Percentiles rank a stretch among this genome's conserved stretches.
Evolutionary conservation across 2,888 invertebrate species (phyloP).

Genomic region (Balanococcus diminutus): DNA sequence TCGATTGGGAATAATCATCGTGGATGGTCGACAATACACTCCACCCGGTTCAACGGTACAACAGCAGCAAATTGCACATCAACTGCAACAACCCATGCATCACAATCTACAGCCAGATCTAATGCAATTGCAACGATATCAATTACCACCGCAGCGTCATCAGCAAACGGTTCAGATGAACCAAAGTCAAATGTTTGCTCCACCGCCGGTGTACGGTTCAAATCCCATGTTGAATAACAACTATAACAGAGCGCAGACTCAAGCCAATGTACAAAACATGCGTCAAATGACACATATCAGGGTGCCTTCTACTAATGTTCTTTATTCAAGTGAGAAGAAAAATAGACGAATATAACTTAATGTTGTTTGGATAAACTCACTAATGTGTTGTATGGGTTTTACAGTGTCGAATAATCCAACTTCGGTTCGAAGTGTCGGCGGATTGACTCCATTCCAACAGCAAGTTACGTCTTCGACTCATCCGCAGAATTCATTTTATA

Average conservation of each 20-base stretch:
- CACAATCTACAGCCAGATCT: background rate
- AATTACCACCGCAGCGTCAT: background rate
- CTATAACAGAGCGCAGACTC: background rate
- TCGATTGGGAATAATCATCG: constrained; percentile 79
- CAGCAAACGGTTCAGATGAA: background rate
- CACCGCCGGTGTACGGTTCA: constrained; percentile 18
- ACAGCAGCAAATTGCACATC: constrained; percentile 34
- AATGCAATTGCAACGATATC: background rate
- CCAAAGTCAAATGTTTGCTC: background rate
- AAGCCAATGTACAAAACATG: constrained; percentile 1
- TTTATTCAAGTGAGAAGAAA: background rate
- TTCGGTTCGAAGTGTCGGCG: background rate
- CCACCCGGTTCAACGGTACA: background rate
- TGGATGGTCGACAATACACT: constrained; percentile 77
- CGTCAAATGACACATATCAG: background rate
- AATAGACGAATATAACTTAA: too few species aligned
- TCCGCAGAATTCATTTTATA: constrained; percentile 64
- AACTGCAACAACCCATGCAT: constrained; percentile 15
- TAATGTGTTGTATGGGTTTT: background rate
- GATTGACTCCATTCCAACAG: constrained; percentile 63
- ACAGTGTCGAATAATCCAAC: constrained; percentile 3
- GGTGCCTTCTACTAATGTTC: background rate
- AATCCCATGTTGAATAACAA: constrained; percentile 8
- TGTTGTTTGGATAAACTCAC: background rate
- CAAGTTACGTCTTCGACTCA: constrained; percentile 72